Evolutionary conservation across 1,140 invertebrate species (phyloP), one percentile per base, ranked within the genome.

Genomic region (Cyclina sinensis): DNA sequence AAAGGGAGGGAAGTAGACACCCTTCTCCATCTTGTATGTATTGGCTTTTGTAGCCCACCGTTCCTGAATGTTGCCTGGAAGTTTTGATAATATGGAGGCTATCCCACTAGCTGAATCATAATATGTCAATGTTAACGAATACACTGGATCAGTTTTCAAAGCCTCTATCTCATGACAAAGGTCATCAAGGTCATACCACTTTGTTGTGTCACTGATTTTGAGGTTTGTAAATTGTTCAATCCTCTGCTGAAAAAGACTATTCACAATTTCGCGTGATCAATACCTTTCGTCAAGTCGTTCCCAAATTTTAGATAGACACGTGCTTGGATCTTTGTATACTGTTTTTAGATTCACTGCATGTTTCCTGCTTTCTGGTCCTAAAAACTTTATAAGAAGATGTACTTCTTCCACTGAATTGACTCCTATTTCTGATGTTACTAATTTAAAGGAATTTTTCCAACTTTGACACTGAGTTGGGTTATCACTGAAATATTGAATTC

Each of bases 111-210:
- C 51, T 5, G 76, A 54, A 21, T 79, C 76, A 48, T 48, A 54
- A 54, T 79, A 48, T 2, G 48, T 16, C 3, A 79, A 54, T 2
- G 46, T 1, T 3, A n/a, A 7, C 1, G 46, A 11, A 21, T 79
- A 79, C 9, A 5, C 30, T 3, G 11, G 21, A 54, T 54, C n/a
- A 16, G 51, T 62, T 37, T 91, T 92, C 12, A 90, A 18, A 5
- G 87, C 78, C 82, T 86, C 65, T 62, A 92, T 90, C 74, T 92
- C 90, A 16, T 46, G 21, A 24, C 89, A 54, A 24, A 89, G 39
- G 57, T 90, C 91, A n/a, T 62, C 65, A n/a, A 91, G 51, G 0
- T 90, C 90, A 83, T 88, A 91, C 4, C 88, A 51, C 37, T 68
- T 89, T 54, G 73, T 88, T n/a, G 62, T 54, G 48, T 92, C 91